phyloP scores from a whole-genome alignment of 2,888 invertebrate genomes.

The Myopa testacea region DNA sequence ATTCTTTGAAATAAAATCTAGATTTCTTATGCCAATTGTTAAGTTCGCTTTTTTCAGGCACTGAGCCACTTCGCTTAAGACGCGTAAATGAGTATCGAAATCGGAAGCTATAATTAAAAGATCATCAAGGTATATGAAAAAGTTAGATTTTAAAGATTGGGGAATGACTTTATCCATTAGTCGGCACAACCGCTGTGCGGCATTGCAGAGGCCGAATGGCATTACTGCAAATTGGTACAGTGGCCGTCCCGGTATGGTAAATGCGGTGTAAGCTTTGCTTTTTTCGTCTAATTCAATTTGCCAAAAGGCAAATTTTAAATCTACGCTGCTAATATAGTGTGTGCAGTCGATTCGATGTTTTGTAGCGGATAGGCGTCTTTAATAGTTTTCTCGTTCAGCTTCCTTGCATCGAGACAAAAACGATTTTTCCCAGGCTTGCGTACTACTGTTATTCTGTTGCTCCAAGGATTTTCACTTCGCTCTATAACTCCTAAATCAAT shows the following conservation, averaged over 20 bases:
- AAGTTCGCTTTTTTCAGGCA: neutral
- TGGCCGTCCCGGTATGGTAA: neutral
- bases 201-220: neutral
- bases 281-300: too few relatives aligned
- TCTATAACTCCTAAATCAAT: too few relatives aligned
- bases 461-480: too few relatives aligned
- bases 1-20: too few relatives aligned
- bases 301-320: too few relatives aligned
- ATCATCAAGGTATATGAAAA: conserved; percentile 1
- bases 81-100: conserved; percentile 3
- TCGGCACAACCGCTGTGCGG: neutral
- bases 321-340: too few relatives aligned
- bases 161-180: neutral
- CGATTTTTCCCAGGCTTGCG: too few relatives aligned
- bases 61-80: neutral
- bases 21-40: neutral
- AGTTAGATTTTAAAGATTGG: neutral
- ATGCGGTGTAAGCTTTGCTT: too few relatives aligned
- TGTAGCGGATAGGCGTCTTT: too few relatives aligned
- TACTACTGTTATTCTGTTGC: too few relatives aligned
- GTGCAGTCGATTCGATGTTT: too few relatives aligned
- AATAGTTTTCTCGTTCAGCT: conserved; percentile 10
- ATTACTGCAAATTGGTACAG: conserved; percentile 7
- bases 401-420: too few relatives aligned
- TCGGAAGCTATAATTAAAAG: neutral